A percentile compares a stretch with the other conserved stretches of the same genome.
Evolutionary conservation across 2,797 vertebrate species (phyloP).

Genomic region (Prionace glauca): DNA sequence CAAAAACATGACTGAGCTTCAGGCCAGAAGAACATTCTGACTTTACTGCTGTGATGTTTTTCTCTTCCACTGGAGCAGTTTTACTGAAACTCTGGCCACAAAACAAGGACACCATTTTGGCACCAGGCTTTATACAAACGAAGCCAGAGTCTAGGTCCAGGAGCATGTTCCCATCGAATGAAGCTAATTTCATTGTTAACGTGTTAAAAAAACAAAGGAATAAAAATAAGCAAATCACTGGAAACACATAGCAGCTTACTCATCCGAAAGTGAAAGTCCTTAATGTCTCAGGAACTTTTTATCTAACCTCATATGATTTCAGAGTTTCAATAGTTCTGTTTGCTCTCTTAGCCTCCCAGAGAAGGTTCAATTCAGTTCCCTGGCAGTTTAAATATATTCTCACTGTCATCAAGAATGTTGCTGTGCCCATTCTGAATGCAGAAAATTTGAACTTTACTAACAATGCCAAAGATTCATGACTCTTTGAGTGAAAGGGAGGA

Average conservation of each 20-base stretch:
- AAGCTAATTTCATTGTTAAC: neutral
- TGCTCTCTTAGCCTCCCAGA: neutral
- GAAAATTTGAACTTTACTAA: neutral
- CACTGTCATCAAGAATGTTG: neutral
- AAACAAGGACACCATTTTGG: neutral
- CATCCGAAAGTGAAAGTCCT: neutral
- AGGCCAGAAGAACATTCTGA: neutral
- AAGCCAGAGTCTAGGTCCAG: neutral
- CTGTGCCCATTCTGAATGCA: neutral
- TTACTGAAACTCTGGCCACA: neutral
- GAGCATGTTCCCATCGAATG: neutral
- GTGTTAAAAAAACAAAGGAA: neutral
- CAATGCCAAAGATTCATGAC: neutral
- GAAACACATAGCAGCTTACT: neutral
- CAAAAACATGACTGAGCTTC: neutral
- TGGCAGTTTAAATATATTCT: neutral
- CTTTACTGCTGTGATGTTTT: neutral
- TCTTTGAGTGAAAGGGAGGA: neutral
- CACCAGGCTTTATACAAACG: neutral
- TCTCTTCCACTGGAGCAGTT: neutral
- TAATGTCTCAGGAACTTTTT: neutral
- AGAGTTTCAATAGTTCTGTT: neutral
- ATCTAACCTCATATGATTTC: neutral
- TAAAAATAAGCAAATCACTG: neutral
- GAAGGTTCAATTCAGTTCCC: neutral